phyloP scores from a whole-genome alignment of 2,113 vertebrate genomes.

The Oreochromis aureus region DNA sequence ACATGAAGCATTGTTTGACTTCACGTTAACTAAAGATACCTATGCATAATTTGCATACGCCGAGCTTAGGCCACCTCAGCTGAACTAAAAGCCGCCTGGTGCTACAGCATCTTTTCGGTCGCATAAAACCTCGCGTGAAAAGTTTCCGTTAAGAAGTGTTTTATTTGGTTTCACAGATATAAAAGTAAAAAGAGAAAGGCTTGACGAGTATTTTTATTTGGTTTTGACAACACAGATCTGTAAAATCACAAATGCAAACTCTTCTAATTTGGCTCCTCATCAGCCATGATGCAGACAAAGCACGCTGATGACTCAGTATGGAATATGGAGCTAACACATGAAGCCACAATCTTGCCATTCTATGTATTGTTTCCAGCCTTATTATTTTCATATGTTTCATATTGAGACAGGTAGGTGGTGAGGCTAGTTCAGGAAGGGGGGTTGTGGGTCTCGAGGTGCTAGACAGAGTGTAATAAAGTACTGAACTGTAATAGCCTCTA shows the following conservation, averaged over 20 bases:
- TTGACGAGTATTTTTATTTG: neutral
- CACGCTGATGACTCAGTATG: neutral
- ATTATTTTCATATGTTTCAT: conserved; percentile 3
- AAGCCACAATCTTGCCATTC: neutral
- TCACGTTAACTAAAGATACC: neutral
- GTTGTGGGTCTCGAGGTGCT: neutral
- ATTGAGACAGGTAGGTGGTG: neutral
- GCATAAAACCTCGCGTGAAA: neutral
- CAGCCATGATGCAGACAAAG: neutral
- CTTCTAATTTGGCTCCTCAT: neutral
- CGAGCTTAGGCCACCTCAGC: neutral
- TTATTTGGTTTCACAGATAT: neutral
- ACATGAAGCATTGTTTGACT: neutral
- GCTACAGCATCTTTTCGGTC: neutral
- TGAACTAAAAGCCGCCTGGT: neutral
- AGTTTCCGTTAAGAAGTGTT: neutral
- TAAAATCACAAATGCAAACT: neutral
- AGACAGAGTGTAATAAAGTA: neutral
- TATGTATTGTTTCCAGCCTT: neutral
- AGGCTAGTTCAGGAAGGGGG: neutral
- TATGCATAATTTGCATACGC: neutral
- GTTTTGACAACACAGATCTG: neutral
- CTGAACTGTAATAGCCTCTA: neutral
- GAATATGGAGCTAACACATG: neutral
- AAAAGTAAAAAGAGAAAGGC: neutral